Evolutionary conservation across 2,113 vertebrate species (phyloP), one percentile per base, ranked within the genome.

Genomic region (Scomber colias): DNA sequence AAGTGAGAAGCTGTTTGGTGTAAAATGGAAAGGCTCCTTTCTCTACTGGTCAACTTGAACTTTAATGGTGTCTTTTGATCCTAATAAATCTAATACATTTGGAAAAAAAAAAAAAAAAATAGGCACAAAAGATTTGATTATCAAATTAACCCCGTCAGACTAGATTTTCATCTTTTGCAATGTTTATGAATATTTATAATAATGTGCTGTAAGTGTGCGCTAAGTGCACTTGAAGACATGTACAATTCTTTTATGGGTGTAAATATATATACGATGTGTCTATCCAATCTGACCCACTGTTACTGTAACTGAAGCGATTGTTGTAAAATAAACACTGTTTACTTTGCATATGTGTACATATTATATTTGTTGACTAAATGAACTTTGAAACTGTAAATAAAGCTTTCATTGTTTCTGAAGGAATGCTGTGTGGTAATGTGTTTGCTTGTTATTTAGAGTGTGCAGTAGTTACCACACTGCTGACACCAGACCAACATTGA

Each of bases 301-400:
- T 81, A 83, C 68, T 65, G 86, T 89, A 83, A 87, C 77, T 66
- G 76, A 51, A 84, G 82, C 10, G 27, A 87, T 82, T 86, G 74
- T 87, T 90, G 90, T 90, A 97, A 95, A 94, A 96, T 96, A 85
- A 95, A 93, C 88, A 90, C 92, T 94, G 95, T 93, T 86, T 79
- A 67, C 93, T 95, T 96, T 96, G 97, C 95, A 96, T 95, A 93
- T 97, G 96, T 97, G 97, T 94, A 93, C 88, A 94, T 92, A 95
- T 80, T 93, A 92, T 96, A 98, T 97, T 97, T 97, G 96, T 96
- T 96, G 96, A 96, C 92, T 93, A 96, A 97, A 94, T 96, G 91
- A 96, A 95, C 95, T 96, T 97, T 97, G 95, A 95, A 93, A 95
- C 93, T 99, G 97, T 98, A 99, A 98, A 99, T 98, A 98, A 98